Evolutionary conservation across 2,888 invertebrate species (phyloP), one percentile per base, ranked within the genome.

Genomic region (Orchestes rusci): DNA sequence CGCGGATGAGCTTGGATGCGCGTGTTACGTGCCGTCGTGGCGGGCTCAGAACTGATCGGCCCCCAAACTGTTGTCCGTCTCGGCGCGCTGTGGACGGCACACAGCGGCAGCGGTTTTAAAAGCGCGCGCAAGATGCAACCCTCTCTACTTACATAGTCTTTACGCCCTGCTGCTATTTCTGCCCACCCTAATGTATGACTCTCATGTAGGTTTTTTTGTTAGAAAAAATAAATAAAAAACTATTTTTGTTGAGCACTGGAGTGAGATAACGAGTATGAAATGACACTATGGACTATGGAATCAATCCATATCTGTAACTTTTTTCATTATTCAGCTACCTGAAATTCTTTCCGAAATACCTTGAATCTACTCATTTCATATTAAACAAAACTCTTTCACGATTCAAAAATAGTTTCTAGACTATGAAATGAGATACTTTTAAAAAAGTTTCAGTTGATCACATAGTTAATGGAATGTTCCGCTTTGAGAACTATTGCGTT

Each of bases 91-190:
- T n/a, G n/a, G n/a, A n/a, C n/a, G n/a, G n/a, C n/a, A n/a, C n/a
- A n/a, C 41, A 28, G 34, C 43, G 42, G 39, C 37, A 34, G 39
- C 41, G 37, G 36, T 50, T 46, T 47, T 43, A 47, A 47, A 47
- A 47, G 50, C 50, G 50, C 47, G 50, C 50, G 50, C 50, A 50
- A 50, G 50, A 50, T 50, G 50, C 50, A 50, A 43, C 50, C 50
- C 46, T 50, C 50, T 50, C 50, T 49, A 49, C 49, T 50, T 50
- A 50, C 50, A 47, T 47, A 44, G 40, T 43, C 43, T 46, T 50
- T 45, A 46, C 47, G 50, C 50, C 50, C 50, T 47, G 23, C 23
- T 20, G 39, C 45, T 36, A 48, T 43, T 39, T 50, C 43, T 46
- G 50, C 50, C 50, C 50, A 50, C 50, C 50, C 50, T 43, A 41